These are phyloP conservation scores for Arion vulgaris DNA, from an alignment of 1,140 invertebrate genomes.

Conservation along the genomic window DNA sequence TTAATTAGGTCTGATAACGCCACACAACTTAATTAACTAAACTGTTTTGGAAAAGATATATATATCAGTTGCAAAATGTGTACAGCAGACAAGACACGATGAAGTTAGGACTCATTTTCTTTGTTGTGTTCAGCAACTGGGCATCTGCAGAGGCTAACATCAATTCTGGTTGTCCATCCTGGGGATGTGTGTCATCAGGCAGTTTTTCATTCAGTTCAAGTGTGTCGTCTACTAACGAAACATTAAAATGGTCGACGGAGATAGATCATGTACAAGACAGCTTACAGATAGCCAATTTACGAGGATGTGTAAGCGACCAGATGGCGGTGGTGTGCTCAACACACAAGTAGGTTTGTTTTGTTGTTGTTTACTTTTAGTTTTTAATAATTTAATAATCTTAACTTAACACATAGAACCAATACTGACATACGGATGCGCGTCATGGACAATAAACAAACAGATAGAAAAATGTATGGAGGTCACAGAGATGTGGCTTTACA, in stretches of 20 bases:
- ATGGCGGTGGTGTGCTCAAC: conserved; percentile 49
- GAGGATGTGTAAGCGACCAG: conserved; percentile 51
- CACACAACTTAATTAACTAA: too few relatives aligned
- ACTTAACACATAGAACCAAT: too few relatives aligned
- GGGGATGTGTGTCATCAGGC: conserved; percentile 50
- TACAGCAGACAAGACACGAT: background rate
- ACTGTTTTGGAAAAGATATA: too few relatives aligned
- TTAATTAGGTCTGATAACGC: too few relatives aligned
- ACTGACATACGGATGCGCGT: too few relatives aligned
- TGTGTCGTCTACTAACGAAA: conserved; percentile 19
- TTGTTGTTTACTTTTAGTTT: background rate
- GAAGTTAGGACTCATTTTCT: background rate
- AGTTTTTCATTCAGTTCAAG: conserved; percentile 45
- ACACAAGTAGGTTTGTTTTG: conserved; percentile 32
- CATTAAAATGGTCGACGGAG: conserved; percentile 11
- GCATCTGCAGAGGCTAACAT: background rate
- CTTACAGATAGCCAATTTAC: conserved; percentile 17
- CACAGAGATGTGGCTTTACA: too few relatives aligned
- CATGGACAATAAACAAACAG: too few relatives aligned
- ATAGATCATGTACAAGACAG: conserved; percentile 23
- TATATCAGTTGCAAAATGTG: too few relatives aligned
- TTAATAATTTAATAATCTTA: too few relatives aligned
- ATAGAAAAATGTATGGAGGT: too few relatives aligned
- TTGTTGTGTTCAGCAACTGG: background rate
- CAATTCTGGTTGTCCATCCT: conserved; percentile 47